Conservation (phyloP, 2,797 vertebrate genomes). For the Strix occidentalis region DNA sequence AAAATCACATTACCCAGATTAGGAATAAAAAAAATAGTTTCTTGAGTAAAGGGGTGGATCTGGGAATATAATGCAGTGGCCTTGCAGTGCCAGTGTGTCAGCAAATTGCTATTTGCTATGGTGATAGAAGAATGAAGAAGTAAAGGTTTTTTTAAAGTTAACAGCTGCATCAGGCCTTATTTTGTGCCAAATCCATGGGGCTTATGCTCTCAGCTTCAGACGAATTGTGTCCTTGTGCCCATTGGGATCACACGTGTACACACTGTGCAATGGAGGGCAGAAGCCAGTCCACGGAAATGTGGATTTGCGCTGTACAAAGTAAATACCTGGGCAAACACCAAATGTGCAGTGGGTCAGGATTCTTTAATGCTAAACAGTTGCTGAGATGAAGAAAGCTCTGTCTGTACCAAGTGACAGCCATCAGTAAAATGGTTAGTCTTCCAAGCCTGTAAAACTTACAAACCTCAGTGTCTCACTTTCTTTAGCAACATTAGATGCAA, state of each 20-base stretch:
- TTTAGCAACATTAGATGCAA: not conserved
- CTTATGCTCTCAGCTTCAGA: not conserved
- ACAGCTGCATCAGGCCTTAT: not conserved
- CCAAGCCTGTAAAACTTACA: not conserved
- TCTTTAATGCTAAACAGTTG: not conserved
- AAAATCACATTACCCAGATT: not conserved
- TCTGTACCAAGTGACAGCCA: not conserved
- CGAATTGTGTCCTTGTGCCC: not conserved
- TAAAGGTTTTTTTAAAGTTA: not conserved
- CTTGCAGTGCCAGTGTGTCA: not conserved
- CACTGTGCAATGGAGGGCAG: not conserved
- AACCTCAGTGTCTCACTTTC: not conserved
- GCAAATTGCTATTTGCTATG: not conserved
- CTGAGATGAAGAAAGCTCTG: not conserved
- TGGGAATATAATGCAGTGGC: not conserved
- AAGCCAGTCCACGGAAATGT: not conserved
- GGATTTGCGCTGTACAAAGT: not conserved
- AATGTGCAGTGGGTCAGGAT: not conserved
- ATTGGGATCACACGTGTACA: fast-evolving
- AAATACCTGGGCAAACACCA: not conserved
- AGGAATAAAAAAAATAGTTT: not conserved
- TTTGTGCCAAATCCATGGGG: not conserved
- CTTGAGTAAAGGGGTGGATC: not conserved
- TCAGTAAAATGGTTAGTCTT: not conserved
- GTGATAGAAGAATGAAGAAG: not conserved